Evolutionary conservation across 2,888 invertebrate genomes (phyloP).

Genomic region (Thalpophila matura): DNA sequence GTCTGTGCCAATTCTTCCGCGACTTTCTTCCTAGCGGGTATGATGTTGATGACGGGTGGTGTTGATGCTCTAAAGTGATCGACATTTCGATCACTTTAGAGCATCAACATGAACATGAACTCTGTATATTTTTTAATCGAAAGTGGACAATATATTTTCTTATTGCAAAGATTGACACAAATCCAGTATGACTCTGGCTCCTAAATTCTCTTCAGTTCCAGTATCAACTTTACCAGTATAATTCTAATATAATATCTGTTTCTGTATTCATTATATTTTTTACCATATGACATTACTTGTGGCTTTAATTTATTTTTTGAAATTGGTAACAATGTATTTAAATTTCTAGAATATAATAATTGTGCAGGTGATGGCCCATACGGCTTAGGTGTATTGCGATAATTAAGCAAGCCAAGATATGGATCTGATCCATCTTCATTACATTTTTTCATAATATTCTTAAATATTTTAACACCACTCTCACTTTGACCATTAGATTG

Average conservation of each 20-base stretch:
- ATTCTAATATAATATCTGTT: neutral
- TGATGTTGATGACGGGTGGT: no score
- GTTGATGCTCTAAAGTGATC: conserved; percentile 18
- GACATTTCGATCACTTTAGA: conserved; percentile 5
- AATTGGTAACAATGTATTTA: neutral
- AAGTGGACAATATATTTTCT: conserved; percentile 3
- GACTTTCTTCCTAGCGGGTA: conserved; percentile 13
- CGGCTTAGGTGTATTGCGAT: neutral
- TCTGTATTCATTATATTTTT: neutral
- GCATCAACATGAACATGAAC: conserved; percentile 11
- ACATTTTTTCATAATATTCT: neutral
- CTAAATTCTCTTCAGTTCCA: conserved; percentile 13
- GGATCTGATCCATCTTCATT: neutral
- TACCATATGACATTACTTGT: neutral
- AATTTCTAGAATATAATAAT: neutral
- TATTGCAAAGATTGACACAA: conserved; percentile 16
- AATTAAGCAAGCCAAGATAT: neutral
- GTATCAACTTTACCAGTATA: conserved; percentile 6
- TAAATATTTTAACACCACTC: neutral
- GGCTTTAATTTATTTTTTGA: neutral
- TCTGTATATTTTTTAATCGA: neutral
- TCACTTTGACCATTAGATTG: no score
- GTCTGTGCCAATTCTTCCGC: conserved; percentile 2
- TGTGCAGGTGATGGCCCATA: neutral
- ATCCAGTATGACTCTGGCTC: conserved; percentile 6